Percentiles rank a stretch among this genome's conserved stretches.
Evolutionary conservation across 2,888 invertebrate genomes (phyloP).

Genomic region (Hoplodrina blanda): DNA sequence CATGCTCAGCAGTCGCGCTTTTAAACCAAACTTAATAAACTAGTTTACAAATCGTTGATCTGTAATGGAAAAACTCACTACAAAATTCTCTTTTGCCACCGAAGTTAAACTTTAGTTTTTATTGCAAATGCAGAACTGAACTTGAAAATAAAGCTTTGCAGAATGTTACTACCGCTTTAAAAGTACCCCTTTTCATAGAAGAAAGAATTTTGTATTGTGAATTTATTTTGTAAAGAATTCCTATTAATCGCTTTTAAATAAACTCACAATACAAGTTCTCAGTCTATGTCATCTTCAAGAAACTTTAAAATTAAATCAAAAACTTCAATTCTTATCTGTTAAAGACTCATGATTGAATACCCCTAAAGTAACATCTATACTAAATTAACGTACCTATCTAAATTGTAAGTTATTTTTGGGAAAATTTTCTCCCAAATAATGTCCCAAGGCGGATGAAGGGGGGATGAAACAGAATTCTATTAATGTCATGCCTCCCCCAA

Average conservation of each 20-base stretch:
- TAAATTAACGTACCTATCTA: slow-evolving; percentile 56
- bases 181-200: slow-evolving; percentile 1
- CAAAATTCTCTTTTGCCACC: not conserved
- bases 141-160: not conserved
- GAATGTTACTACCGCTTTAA: not conserved
- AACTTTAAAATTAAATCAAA: slow-evolving; percentile 27
- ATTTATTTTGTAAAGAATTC: no score
- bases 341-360: slow-evolving; percentile 38
- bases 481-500: slow-evolving; percentile 70
- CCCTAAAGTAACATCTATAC: slow-evolving; percentile 37
- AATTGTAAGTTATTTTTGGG: slow-evolving; percentile 64
- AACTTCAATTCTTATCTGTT: slow-evolving; percentile 23
- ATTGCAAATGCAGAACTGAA: not conserved
- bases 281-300: not conserved
- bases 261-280: not conserved
- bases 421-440: slow-evolving; percentile 67
- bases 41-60: not conserved
- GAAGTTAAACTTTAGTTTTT: not conserved
- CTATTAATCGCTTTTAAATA: not conserved
- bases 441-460: slow-evolving; percentile 67
- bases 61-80: not conserved
- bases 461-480: slow-evolving; percentile 77
- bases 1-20: no score
- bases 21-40: not conserved
- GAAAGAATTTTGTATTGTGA: not conserved